A percentile compares a stretch with the other conserved stretches of the same genome.
These are phyloP conservation scores for Ricordea florida DNA, from an alignment of 92 coral and sea anemone genomes.

Conservation along the genomic window DNA sequence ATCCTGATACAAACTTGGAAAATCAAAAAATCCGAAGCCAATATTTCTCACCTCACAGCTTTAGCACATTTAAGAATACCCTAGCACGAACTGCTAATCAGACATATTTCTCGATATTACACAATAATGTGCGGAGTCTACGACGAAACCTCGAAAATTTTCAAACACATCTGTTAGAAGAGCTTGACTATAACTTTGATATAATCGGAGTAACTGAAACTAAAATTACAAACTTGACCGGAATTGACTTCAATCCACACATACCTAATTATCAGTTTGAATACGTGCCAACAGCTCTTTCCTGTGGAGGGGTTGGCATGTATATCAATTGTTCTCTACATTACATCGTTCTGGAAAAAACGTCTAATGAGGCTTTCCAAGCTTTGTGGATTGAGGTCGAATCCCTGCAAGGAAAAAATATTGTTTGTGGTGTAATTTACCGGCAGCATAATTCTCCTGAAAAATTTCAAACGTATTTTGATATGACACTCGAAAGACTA, in stretches of 20 bases:
- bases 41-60: slow-evolving; percentile 36
- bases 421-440: no score
- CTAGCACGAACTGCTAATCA: not conserved
- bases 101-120: slow-evolving; percentile 5
- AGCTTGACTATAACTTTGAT: slow-evolving; percentile 25
- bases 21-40: not conserved
- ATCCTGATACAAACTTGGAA: slow-evolving; percentile 3
- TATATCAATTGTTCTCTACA: no score
- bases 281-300: slow-evolving; percentile 62
- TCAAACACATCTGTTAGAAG: slow-evolving; percentile 38
- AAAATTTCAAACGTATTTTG: no score
- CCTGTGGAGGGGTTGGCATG: no score
- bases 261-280: slow-evolving; percentile 57
- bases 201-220: slow-evolving; percentile 48
- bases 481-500: no score
- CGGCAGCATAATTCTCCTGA: no score
- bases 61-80: slow-evolving; percentile 2
- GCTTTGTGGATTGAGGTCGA: no score
- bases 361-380: no score
- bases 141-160: slow-evolving; percentile 32
- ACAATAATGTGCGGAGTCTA: slow-evolving; percentile 35
- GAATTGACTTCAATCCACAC: slow-evolving; percentile 9
- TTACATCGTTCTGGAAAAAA: no score
- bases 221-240: slow-evolving; percentile 31
- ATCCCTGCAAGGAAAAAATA: no score